Conservation (phyloP, 2,888 invertebrate genomes). For the Callosobruchus maculatus region DNA sequence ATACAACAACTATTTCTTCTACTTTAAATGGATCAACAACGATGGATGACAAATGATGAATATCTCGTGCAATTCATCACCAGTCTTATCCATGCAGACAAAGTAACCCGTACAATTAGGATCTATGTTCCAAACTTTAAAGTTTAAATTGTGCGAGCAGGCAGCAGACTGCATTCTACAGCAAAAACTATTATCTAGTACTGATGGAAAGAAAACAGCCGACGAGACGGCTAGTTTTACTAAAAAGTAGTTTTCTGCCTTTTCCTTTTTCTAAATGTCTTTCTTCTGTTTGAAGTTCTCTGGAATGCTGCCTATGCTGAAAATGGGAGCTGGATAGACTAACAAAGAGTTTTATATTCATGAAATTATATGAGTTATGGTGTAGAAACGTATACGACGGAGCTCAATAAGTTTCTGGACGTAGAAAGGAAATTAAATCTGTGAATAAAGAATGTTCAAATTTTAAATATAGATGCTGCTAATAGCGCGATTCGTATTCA, state of each 20-base stretch:
- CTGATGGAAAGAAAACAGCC: not conserved
- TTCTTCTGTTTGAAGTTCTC: not conserved
- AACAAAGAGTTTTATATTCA: not conserved
- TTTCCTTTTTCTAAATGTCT: not conserved
- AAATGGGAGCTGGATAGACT: not conserved
- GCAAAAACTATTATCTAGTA: not conserved
- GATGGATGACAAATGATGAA: no score
- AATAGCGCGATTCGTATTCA: not conserved
- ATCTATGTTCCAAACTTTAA: not conserved
- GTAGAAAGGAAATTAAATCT: not conserved
- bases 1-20: no score
- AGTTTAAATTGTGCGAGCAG: not conserved
- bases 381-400: not conserved
- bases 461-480: not conserved
- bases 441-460: not conserved
- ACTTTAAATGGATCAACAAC: no score
- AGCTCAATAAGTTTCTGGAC: not conserved
- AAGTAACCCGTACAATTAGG: not conserved
- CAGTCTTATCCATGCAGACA: not conserved
- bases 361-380: not conserved
- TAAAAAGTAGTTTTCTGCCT: not conserved
- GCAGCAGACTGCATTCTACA: not conserved
- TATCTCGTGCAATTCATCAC: no score
- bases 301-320: not conserved
- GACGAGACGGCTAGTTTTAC: not conserved